Evolutionary conservation across 2,888 invertebrate genomes (phyloP), one percentile per base, ranked within the genome.

Genomic region (Bruchidius siliquastri): DNA sequence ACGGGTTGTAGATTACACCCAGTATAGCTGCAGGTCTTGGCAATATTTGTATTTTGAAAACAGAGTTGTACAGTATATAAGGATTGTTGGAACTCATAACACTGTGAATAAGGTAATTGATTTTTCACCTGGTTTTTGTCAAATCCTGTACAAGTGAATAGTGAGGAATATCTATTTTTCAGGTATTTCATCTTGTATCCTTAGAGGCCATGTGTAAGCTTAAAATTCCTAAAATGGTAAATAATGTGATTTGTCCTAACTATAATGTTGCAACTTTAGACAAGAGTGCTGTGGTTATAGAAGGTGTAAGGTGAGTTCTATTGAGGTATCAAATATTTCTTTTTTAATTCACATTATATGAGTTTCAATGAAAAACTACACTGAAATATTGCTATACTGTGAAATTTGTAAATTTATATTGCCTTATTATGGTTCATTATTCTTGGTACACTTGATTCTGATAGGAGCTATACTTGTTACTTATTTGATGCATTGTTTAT

Each of bases 21-120:
- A 92, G 78, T 97, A 94, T 88, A 93, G 93, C 85, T 99, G 99
- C 86, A 92, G 99, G 75, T 98, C 98, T 21, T 98, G 97, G 96
- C 99, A 99, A 88, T 93, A 92, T 85, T 90, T 99, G 71, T 97
- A 95, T 88, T 99, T 99, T 87, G 91, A 92, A 80, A 91, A 95
- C 66, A 88, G 96, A 75, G 97, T 98, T 72, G 96, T 97, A 76
- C 93, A 93, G 87, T 95, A 90, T 85, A 92, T 95, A 79, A 90
- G 91, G 80, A 88, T 95, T 75, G 92, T 94, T 72, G 98, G 99
- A 80, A 98, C 97, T 21, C 94, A 96, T 86, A 98, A 98, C 86
- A 97, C 98, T 20, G 95, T 96, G 26, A 98, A 98, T 86, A 93
- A 96, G 88, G 96, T 93, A 83, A 80, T 13, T 32, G 0, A 30